phyloP scores from a whole-genome alignment of 2,888 invertebrate genomes.

The Apamea monoglypha region DNA sequence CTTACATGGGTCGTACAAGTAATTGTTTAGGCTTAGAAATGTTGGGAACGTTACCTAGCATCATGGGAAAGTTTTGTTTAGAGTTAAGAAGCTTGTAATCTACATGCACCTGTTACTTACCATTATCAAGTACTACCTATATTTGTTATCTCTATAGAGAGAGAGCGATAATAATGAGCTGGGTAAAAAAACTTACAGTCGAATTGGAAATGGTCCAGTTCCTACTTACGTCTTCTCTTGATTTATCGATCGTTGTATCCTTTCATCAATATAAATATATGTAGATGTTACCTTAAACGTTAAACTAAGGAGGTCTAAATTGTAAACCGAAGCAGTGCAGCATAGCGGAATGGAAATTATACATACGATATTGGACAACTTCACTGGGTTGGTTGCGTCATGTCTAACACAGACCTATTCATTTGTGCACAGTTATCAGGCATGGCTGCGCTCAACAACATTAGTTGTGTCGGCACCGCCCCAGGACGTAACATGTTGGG shows the following conservation, averaged over 20 bases:
- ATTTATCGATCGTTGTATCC: background rate
- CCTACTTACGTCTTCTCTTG: background rate
- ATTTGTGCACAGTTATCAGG: conserved; percentile 63
- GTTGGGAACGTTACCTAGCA: background rate
- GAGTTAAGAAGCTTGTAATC: background rate
- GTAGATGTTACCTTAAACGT: background rate
- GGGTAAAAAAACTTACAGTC: too few species aligned
- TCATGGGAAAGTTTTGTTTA: background rate
- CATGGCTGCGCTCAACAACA: conserved; percentile 58
- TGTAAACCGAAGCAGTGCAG: conserved; percentile 38
- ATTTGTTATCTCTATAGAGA: too few species aligned
- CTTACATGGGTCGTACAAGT: conserved; percentile 48
- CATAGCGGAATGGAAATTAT: conserved; percentile 57
- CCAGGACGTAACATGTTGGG: conserved; percentile 52
- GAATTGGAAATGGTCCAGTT: too few species aligned
- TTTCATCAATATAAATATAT: background rate
- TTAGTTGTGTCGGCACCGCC: conserved; percentile 58
- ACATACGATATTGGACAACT: conserved; percentile 60
- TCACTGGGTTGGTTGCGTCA: conserved; percentile 61
- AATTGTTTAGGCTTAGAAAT: conserved; percentile 37
- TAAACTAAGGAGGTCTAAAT: conserved; percentile 41
- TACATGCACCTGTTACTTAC: too few species aligned
- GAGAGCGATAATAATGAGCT: too few species aligned
- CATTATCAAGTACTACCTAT: too few species aligned
- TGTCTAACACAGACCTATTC: conserved; percentile 62